These are phyloP conservation scores for Odocoileus hemionus DNA, from an alignment of 2,113 vertebrate species.

Conservation along the genomic window DNA sequence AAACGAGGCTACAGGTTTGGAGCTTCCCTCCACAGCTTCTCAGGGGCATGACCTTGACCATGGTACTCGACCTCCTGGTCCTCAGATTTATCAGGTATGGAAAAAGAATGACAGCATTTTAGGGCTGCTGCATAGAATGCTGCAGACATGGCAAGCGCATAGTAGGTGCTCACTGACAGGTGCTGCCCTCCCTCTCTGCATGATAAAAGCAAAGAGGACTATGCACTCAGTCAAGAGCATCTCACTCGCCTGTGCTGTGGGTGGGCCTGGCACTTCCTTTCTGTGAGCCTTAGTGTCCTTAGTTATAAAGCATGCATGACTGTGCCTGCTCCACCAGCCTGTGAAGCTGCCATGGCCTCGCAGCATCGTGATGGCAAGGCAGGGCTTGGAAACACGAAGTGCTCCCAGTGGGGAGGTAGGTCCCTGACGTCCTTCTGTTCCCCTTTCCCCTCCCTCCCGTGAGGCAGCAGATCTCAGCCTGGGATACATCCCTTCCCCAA, in stretches of 20 bases:
- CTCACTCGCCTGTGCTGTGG: fast-evolving
- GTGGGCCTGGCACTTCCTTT: neutral
- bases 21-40: neutral
- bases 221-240: neutral
- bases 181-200: fast-evolving
- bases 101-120: neutral
- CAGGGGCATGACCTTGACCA: neutral
- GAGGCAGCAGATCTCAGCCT: neutral
- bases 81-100: neutral
- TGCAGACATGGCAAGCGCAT: fast-evolving
- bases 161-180: neutral
- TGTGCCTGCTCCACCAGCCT: neutral
- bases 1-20: neutral
- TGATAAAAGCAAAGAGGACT: neutral
- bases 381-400: neutral
- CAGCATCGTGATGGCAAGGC: neutral
- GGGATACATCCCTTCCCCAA: neutral
- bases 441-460: neutral
- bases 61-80: neutral
- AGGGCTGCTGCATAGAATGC: neutral
- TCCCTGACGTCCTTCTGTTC: too few relatives aligned
- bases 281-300: neutral
- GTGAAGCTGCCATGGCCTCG: neutral
- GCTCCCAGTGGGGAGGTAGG: neutral
- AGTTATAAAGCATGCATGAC: neutral